Base-by-base conservation (phyloP, 2,888 invertebrate genomes). In the Machimus rusticus region DNA sequence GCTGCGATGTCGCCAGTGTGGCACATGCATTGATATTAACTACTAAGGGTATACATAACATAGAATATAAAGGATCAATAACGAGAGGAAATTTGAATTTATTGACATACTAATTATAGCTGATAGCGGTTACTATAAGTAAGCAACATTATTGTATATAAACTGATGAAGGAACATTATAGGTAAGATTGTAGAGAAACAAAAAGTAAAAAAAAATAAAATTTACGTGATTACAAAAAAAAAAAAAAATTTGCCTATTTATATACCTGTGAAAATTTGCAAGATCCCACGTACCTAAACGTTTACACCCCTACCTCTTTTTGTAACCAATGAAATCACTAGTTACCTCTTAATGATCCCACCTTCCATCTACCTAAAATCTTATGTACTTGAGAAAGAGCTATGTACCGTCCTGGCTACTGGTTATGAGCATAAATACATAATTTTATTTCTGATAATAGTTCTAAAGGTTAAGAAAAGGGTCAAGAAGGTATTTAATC, bases 31-130 rank as follows among this genome's bases (percentile, higher is more conserved):
- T 79, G 79, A 79, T 79, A 79, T 51, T 79, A 79, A 37, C 37
- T 78, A 37, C 79, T 79, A 79, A 79, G 79, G 78, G 23, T 43
- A 43, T 78, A 78, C 14, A 43, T 43, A 39, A 78, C 39, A 14
- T 79, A 51, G 46, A 19, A 19, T 39, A 14, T 79, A 79, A 31
- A 46, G 79, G 79, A 79, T 79, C 79, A 79, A 79, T 79, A 79
- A 79, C 79, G 31, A 79, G 79, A 79, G 12, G 79, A 79, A 79
- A 79, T 79, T 79, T 79, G 79, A 79, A 82, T 82, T 82, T 82
- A 82, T 82, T 82, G 82, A 82, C 57, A 34, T 82, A 82, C 57
- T 82, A 82, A 57, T 66, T 82, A 82, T 82, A 82, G 82, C 34
- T 82, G 79, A 79, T 82, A 82, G 82, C 37, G 31, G 82, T 55